Base-by-base conservation (phyloP, 2,113 vertebrate species). In the Struthidea cinerea region DNA sequence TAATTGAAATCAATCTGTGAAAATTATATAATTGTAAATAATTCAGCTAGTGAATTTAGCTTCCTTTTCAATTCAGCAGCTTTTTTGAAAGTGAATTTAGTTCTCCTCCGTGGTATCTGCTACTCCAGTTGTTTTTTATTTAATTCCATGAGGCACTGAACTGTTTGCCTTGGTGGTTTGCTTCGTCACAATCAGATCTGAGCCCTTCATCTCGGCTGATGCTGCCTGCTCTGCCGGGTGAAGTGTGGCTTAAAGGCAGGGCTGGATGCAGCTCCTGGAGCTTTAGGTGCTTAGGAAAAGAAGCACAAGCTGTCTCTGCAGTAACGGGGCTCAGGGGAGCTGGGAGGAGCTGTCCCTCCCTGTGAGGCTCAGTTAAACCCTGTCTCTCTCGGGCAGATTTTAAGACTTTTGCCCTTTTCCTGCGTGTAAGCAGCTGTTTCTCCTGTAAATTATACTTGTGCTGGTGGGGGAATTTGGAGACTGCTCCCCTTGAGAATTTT, bases 391-490 rank as follows among this genome's bases (percentile, higher is more conserved):
- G 27, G 27, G 16, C 13, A 6, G n/a, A 6, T 39, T 93, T 82
- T n/a, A 42, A 59, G 71, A 16, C n/a, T 32, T 33, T 27, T 61
- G 13, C 12, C 9, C 16, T 59, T 64, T 50, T 42, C 6, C 22
- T 32, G 0, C 1, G 3, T 28, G n/a, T n/a, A 23, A 74, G 55
- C 46, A 64, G 20, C 6, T 3, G 2, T 22, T 23, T 73, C 3
- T 53, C 33, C 75, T 1, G 3, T 60, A n/a, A 56, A n/a, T 60
- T 10, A 7, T 27, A 3, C 26, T 41, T 17, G 19, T 69, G 47
- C 13, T 61, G 56, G 37, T 81, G 75, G 65, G 41, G 78, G 46
- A 65, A 46, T 37, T 88, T 69, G 46, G 70, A 56, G 20, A 3
- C 16, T 19, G 28, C 32, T 69, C 19, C 56, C 50, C 10, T 6